Evolutionary conservation across 1,140 invertebrate species (phyloP).

Genomic region (Melitaea cinxia): DNA sequence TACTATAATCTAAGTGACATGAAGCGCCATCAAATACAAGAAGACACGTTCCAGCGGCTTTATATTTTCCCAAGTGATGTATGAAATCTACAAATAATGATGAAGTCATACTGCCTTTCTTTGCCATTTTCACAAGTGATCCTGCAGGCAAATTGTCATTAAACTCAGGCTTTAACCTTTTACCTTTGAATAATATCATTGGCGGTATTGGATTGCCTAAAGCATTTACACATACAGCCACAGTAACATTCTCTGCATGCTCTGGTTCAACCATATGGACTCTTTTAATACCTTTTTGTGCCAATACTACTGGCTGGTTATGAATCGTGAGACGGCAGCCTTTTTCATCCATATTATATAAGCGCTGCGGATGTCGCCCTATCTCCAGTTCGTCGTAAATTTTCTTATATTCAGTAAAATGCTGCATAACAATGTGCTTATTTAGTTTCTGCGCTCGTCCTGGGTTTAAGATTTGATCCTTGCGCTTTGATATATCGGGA

Average conservation of each 20-base stretch:
- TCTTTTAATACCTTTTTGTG: too few relatives aligned
- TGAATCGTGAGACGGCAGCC: constrained; percentile 44
- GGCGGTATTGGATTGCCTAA: constrained; percentile 47
- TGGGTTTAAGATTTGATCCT: constrained; percentile 59
- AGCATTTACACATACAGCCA: constrained; percentile 58
- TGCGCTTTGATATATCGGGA: constrained; percentile 38
- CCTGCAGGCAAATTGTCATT: constrained; percentile 51
- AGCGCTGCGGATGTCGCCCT: constrained; percentile 31
- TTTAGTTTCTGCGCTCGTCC: constrained; percentile 62
- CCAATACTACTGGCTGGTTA: constrained; percentile 53
- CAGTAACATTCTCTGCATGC: constrained; percentile 67
- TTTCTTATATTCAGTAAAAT: constrained; percentile 51
- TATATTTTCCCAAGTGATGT: constrained; percentile 30
- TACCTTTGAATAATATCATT: constrained; percentile 67
- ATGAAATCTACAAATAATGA: constrained; percentile 56
- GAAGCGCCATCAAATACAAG: constrained; percentile 33
- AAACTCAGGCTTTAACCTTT: constrained; percentile 49
- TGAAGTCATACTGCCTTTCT: constrained; percentile 65
- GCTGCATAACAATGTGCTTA: constrained; percentile 51
- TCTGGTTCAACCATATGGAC: constrained; percentile 62
- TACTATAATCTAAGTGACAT: constrained; percentile 29
- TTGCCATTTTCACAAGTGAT: constrained; percentile 46
- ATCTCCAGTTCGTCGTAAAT: constrained; percentile 52
- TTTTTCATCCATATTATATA: constrained; percentile 70
- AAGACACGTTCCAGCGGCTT: constrained; percentile 12